These are phyloP conservation scores for Aplochiton taeniatus DNA, from an alignment of 2,797 vertebrate species.

Conservation along the genomic window DNA sequence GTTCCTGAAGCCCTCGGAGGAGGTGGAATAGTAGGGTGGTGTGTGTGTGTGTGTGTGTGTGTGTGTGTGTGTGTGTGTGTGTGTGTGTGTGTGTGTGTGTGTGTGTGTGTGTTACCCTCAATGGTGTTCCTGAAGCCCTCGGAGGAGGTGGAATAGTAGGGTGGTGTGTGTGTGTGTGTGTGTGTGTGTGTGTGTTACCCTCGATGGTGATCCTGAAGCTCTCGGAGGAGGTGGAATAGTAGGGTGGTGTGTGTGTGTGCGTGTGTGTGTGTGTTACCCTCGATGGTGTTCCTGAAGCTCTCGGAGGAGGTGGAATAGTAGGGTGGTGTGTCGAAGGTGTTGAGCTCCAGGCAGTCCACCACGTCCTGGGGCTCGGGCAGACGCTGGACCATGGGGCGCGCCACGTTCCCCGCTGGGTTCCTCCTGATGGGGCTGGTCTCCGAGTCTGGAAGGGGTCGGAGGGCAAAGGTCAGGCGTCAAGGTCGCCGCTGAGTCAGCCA, in stretches of 20 bases:
- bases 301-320: conserved; percentile 94
- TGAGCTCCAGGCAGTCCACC: conserved; percentile 87
- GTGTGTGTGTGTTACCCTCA: not conserved
- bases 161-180: conserved; percentile 18
- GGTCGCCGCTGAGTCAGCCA: not conserved
- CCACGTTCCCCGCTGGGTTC: conserved; percentile 92
- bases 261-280: conserved; percentile 74
- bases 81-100: conserved; percentile 1
- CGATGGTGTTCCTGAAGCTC: conserved; percentile 94
- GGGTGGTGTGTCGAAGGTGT: conserved; percentile 89
- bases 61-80: not conserved
- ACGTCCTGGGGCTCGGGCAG: conserved; percentile 89
- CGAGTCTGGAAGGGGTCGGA: conserved; percentile 71
- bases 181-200: conserved; percentile 16
- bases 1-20: too few species aligned
- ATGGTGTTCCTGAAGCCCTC: not conserved
- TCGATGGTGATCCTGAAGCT: conserved; percentile 96
- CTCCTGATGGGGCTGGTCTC: conserved; percentile 87
- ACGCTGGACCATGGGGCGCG: conserved; percentile 89
- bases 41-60: not conserved
- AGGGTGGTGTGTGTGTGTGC: conserved; percentile 72
- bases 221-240: conserved; percentile 92
- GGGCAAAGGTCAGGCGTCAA: conserved; percentile 4
- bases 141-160: not conserved
- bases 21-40: too few species aligned